Percentiles rank a stretch among this genome's conserved stretches.
These are phyloP conservation scores for Gerris lacustris DNA, from an alignment of 2,888 invertebrate species.

Conservation along the genomic window DNA sequence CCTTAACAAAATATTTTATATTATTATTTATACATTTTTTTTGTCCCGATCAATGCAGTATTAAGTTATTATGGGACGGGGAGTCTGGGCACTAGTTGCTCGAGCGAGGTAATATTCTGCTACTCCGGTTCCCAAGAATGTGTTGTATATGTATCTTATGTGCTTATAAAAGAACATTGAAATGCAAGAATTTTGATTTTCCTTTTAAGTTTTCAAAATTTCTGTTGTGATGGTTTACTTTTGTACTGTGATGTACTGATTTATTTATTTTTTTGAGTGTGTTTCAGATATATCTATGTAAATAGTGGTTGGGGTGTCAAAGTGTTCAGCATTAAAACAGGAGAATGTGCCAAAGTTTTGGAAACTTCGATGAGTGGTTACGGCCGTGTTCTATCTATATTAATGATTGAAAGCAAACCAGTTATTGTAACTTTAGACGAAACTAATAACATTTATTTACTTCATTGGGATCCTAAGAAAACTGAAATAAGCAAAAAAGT, in stretches of 20 bases:
- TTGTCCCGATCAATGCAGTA: no score
- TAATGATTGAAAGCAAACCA: constrained; percentile 39
- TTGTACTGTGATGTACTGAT: not conserved
- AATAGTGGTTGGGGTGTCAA: constrained; percentile 47
- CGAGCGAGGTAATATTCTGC: no score
- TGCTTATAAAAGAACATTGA: not conserved
- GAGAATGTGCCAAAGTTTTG: constrained; percentile 46
- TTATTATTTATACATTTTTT: no score
- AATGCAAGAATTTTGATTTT: no score
- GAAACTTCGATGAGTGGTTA: constrained; percentile 25
- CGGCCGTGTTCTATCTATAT: constrained; percentile 15
- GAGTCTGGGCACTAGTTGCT: no score
- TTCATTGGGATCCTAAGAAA: constrained; percentile 44
- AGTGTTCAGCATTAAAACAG: constrained; percentile 52
- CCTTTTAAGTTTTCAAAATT: no score
- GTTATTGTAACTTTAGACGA: constrained; percentile 46
- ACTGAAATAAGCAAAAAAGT: constrained; percentile 41
- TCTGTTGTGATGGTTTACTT: no score
- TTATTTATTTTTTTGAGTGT: constrained; percentile 14
- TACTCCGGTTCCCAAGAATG: no score
- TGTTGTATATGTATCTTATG: constrained; percentile 23
- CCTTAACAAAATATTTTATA: no score
- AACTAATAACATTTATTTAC: constrained; percentile 37
- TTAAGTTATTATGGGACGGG: no score
- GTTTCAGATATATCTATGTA: constrained; percentile 47